phyloP scores from a whole-genome alignment of 2,797 vertebrate species.

The Sebastiscus albofasciatus region DNA sequence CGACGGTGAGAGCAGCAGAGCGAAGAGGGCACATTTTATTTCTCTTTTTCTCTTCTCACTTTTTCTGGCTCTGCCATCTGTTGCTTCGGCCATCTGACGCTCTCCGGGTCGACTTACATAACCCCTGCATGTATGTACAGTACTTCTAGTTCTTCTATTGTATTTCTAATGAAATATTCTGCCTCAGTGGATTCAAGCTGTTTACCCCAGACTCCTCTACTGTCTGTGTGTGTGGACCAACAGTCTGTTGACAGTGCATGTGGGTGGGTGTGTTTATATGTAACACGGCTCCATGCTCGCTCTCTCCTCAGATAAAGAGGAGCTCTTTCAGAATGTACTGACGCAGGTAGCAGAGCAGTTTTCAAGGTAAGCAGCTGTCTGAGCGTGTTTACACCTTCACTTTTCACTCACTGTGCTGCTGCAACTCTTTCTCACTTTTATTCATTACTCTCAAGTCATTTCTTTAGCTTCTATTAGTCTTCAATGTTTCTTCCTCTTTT shows the following conservation, averaged over 20 bases:
- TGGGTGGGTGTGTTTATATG: conserved; percentile 19
- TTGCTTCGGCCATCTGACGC: neutral
- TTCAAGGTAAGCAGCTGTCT: conserved; percentile 85
- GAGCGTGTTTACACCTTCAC: neutral
- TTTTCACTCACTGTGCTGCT: neutral
- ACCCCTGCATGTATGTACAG: conserved; percentile 1
- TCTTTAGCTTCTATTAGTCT: neutral
- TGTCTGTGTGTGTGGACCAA: neutral
- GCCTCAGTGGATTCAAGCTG: neutral
- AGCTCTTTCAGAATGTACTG: conserved; percentile 91
- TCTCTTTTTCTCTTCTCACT: neutral
- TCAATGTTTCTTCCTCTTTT: neutral
- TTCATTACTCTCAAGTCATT: neutral
- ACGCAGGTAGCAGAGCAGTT: conserved; percentile 91
- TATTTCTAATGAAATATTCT: conserved; percentile 3
- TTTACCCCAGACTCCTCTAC: neutral
- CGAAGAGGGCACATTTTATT: neutral
- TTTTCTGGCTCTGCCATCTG: conserved; percentile 17
- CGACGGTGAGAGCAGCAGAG: conserved; percentile 5
- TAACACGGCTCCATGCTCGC: conserved; percentile 11
- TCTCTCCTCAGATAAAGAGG: conserved; percentile 90
- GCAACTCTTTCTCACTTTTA: neutral
- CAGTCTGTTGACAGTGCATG: neutral
- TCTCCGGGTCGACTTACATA: conserved; percentile 21
- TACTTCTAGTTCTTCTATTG: neutral